Conservation (phyloP, 2,888 invertebrate species). For the Harpalus rufipes region DNA sequence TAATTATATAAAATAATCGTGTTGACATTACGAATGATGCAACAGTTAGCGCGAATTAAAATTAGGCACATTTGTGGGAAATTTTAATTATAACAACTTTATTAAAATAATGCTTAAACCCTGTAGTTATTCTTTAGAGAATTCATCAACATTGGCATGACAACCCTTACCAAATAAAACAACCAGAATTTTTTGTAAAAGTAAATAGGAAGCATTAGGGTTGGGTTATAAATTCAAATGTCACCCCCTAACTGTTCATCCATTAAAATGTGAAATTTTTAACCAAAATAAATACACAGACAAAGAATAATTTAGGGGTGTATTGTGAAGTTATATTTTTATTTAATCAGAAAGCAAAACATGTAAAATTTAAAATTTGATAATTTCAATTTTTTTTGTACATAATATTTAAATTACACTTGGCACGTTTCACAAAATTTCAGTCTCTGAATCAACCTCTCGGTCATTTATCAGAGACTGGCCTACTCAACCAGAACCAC, state of each 20-base stretch:
- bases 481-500: too few species aligned
- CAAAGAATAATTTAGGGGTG: not conserved
- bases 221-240: not conserved
- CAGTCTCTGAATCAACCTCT: too few species aligned
- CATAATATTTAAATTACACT: too few species aligned
- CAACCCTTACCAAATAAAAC: not conserved
- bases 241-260: not conserved
- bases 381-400: too few species aligned
- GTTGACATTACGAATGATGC: conserved; percentile 22
- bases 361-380: too few species aligned
- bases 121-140: not conserved
- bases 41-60: not conserved
- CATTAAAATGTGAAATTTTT: not conserved
- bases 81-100: not conserved
- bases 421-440: too few species aligned
- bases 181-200: not conserved
- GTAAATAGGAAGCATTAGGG: not conserved
- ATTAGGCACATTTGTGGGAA: not conserved
- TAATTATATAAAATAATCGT: conserved; percentile 21
- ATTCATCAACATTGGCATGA: not conserved
- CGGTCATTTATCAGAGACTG: too few species aligned
- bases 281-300: not conserved
- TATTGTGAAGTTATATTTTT: not conserved
- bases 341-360: too few species aligned
- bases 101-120: not conserved